Evolutionary conservation across 2,797 vertebrate species (phyloP).

Genomic region (Alauda arvensis): DNA sequence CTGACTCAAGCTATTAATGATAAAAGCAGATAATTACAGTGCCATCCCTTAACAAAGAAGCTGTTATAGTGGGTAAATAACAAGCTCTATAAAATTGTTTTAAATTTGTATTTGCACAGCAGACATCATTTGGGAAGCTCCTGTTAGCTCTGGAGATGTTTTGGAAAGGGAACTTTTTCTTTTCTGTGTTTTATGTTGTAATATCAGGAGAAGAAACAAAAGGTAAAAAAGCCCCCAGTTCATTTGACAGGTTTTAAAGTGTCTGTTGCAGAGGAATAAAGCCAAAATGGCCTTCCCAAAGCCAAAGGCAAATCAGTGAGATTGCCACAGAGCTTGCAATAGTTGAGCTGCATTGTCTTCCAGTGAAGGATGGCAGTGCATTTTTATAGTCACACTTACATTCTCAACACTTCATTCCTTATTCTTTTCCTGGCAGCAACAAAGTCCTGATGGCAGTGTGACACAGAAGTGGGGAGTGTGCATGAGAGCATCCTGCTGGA

Average conservation of each 20-base stretch:
- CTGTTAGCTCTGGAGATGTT: not conserved
- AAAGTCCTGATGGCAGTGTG: not conserved
- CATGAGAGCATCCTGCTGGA: not conserved
- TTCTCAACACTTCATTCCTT: not conserved
- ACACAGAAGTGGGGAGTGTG: not conserved
- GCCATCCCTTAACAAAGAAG: conserved; percentile 15
- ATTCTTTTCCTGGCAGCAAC: not conserved
- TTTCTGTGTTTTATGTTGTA: not conserved
- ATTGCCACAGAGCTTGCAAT: not conserved
- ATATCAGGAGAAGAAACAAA: not conserved
- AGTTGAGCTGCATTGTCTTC: not conserved
- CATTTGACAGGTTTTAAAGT: not conserved
- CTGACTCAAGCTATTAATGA: conserved; percentile 47
- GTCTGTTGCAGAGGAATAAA: not conserved
- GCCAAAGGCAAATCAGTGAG: not conserved
- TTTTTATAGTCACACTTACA: not conserved
- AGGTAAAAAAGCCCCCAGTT: not conserved
- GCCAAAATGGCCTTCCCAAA: not conserved
- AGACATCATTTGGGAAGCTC: not conserved
- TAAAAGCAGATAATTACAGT: conserved; percentile 58
- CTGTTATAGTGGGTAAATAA: conserved; percentile 48
- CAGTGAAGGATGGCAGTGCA: not conserved
- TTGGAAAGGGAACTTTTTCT: not conserved
- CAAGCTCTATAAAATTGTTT: conserved; percentile 21
- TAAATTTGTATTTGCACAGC: conserved; percentile 22